Conservation (phyloP, 2,797 vertebrate species). For the Protonibea diacanthus region DNA sequence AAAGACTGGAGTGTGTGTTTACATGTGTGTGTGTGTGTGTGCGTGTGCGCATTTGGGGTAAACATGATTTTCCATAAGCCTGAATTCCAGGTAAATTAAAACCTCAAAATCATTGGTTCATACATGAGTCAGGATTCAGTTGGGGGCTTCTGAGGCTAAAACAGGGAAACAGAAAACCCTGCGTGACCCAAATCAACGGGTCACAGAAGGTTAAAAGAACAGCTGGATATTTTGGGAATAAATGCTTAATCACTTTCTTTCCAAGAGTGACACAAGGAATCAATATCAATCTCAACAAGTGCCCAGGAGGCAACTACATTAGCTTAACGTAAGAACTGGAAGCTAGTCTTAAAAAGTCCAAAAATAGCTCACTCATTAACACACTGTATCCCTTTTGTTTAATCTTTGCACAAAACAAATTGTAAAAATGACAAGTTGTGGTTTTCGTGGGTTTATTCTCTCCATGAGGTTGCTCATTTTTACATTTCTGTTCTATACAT, state of each 20-base stretch:
- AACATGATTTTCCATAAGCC: conserved; percentile 3
- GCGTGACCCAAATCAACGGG: not conserved
- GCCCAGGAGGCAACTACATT: not conserved
- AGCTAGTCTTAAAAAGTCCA: not conserved
- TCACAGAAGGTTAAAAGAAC: not conserved
- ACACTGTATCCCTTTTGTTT: not conserved
- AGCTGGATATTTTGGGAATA: conserved; percentile 12
- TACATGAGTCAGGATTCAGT: conserved; percentile 5
- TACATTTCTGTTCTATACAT: not conserved
- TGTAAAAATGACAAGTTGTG: not conserved
- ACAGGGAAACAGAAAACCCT: conserved; percentile 1
- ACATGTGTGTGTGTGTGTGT: not conserved
- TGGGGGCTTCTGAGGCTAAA: not conserved
- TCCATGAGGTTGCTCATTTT: not conserved
- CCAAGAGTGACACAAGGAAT: not conserved
- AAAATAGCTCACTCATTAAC: not conserved
- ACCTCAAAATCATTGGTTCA: not conserved
- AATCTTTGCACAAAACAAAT: not conserved
- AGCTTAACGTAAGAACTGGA: not conserved
- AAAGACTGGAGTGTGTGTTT: conserved; percentile 13
- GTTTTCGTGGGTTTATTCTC: not conserved
- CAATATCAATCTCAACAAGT: not conserved
- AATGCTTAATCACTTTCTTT: not conserved
- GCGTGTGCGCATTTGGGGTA: not conserved
- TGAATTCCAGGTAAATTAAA: conserved; percentile 21